These are phyloP conservation scores for Sitobion miscanthi DNA, from an alignment of 1,140 invertebrate genomes.

Conservation along the genomic window DNA sequence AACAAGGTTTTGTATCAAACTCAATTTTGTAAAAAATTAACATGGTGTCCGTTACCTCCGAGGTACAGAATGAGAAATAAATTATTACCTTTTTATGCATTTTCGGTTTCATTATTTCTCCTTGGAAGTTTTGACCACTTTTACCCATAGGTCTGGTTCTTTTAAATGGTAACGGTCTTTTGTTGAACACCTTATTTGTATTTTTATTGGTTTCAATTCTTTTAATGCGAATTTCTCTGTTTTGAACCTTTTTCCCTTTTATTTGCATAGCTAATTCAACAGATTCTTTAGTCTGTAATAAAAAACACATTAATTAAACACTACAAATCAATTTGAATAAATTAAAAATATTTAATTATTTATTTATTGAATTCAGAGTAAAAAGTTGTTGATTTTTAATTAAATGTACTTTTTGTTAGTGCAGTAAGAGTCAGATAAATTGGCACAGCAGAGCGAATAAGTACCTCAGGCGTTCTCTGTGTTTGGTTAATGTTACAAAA, in stretches of 20 bases:
- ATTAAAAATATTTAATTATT: not conserved
- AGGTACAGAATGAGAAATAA: not conserved
- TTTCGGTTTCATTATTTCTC: constrained; percentile 12
- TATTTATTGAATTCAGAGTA: not conserved
- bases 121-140: constrained; percentile 16
- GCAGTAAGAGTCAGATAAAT: not conserved
- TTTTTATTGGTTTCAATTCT: constrained; percentile 3
- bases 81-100: constrained; percentile 27
- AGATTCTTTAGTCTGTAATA: constrained; percentile 64
- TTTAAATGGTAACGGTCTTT: not conserved
- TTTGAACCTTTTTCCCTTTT: constrained; percentile 64
- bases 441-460: not conserved
- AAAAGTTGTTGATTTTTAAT: not conserved
- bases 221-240: constrained; percentile 64
- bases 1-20: too few relatives aligned
- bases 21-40: too few relatives aligned
- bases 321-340: not conserved
- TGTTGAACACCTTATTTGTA: not conserved
- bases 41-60: too few relatives aligned
- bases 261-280: constrained; percentile 71
- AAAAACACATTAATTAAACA: constrained; percentile 1
- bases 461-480: not conserved
- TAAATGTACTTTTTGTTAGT: not conserved
- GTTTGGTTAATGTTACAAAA: too few relatives aligned
- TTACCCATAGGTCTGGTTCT: not conserved